phyloP scores from a whole-genome alignment of 2,113 vertebrate genomes.

The Pleuronectes platessa region DNA sequence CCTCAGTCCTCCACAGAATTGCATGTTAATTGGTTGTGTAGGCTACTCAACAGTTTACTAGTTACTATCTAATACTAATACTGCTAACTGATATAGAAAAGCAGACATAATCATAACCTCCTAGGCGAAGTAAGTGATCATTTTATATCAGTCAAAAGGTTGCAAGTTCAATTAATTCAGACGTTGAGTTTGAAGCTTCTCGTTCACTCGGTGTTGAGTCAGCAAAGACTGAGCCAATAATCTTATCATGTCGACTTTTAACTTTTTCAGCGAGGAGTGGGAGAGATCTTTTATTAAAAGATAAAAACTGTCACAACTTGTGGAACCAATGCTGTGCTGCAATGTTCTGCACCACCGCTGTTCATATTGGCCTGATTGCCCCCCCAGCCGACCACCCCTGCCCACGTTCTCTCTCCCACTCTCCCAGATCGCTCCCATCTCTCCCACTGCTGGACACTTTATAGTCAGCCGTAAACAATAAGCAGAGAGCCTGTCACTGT shows the following conservation, averaged over 20 bases:
- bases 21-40: no score
- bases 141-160: not conserved
- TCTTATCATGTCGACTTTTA: not conserved
- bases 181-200: not conserved
- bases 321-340: not conserved
- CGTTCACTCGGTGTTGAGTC: conserved; percentile 9
- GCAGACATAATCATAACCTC: not conserved
- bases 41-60: no score
- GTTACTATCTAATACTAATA: not conserved
- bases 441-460: conserved; percentile 52
- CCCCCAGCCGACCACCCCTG: conserved; percentile 25
- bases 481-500: conserved; percentile 64
- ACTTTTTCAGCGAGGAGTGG: not conserved
- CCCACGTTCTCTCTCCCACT: conserved; percentile 13
- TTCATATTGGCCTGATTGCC: conserved; percentile 43
- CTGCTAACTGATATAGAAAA: not conserved
- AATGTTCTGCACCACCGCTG: conserved; percentile 26
- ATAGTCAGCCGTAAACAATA: conserved; percentile 71
- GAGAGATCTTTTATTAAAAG: not conserved
- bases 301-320: not conserved
- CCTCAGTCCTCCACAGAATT: no score
- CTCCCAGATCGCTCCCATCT: conserved; percentile 42
- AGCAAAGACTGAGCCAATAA: conserved; percentile 21
- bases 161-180: not conserved
- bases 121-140: not conserved